Base-by-base conservation (phyloP, 2,888 invertebrate genomes). In the Aporophyla nigra region DNA sequence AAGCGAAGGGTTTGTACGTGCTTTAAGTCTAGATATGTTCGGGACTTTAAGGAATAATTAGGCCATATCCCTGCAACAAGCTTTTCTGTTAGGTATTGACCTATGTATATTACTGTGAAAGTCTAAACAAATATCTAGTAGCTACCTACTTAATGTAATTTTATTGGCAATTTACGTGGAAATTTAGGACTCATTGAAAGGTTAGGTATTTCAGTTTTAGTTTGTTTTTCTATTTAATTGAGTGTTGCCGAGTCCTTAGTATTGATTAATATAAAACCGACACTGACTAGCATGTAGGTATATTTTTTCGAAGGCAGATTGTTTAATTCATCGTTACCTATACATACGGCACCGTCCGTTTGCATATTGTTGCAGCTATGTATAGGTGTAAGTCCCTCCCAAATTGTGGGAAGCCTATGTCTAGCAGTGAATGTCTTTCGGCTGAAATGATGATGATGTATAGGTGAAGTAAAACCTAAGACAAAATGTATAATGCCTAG, bases 1-100 rank as follows among this genome's bases (percentile, higher is more conserved):
- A 88, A 87, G 89, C 87, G 70, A 87, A 82, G 77, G 77, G 66
- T 80, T 85, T 80, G 75, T 84, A 85, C 70, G 88, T 88, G 88
- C 85, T 83, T 78, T 76, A 85, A 75, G 70, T 85, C 80, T 80
- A 88, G 83, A 84, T 81, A 84, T 80, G 77, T 80, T 86, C 76
- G 82, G 87, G 79, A 84, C 83, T 62, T 76, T 73, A 77, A 77
- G 66, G 74, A 62, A 76, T 59, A 61, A 71, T 83, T 76, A 88
- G 82, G 80, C 87, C 86, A 83, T 72, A 74, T 74, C 69, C 74
- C 70, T 51, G 75, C 69, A 58, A 74, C 74, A 76, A 82, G 49
- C 71, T 62, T 65, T 74, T 62, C 49, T 72, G 46, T 65, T 40
- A 49, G 14, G 40, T 51, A 54, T 53, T 56, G 71, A 67, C 51